These are phyloP conservation scores for Holcopasites calliopsidis DNA, from an alignment of 1,140 invertebrate species.

Conservation along the genomic window DNA sequence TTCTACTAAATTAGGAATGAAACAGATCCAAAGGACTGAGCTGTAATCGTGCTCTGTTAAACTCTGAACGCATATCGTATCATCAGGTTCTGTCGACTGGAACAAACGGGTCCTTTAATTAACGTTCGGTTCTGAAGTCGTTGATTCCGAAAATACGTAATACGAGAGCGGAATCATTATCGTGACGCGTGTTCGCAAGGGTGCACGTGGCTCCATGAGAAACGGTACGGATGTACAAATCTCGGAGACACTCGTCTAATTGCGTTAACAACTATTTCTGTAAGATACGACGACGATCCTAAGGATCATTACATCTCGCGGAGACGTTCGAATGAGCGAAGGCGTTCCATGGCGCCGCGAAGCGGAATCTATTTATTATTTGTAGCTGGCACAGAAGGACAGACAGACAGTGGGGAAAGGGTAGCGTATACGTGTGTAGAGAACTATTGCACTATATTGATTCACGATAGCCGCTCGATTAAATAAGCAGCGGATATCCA, in stretches of 20 bases:
- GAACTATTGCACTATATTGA: slow-evolving; percentile 43
- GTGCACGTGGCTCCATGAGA: not conserved
- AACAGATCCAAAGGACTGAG: too few relatives aligned
- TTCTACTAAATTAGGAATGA: too few relatives aligned
- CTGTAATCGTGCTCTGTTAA: too few relatives aligned
- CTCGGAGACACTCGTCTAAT: not conserved
- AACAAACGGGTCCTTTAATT: too few relatives aligned
- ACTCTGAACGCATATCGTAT: too few relatives aligned
- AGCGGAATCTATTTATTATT: slow-evolving; percentile 14
- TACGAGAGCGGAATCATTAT: not conserved
- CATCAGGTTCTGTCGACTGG: too few relatives aligned
- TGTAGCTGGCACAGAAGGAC: not conserved
- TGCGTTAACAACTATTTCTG: slow-evolving; percentile 19
- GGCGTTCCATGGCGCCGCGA: slow-evolving; percentile 18
- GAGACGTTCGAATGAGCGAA: slow-evolving; percentile 29
- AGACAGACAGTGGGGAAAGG: slow-evolving; percentile 6
- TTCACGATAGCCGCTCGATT: slow-evolving; percentile 24
- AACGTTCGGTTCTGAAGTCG: not conserved
- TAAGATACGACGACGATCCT: slow-evolving; percentile 27
- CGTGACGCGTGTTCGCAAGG: not conserved
- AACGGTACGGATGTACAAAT: not conserved
- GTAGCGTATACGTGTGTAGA: slow-evolving; percentile 13
- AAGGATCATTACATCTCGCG: slow-evolving; percentile 20
- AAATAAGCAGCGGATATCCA: slow-evolving; percentile 3
- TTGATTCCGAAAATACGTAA: not conserved